Evolutionary conservation across 2,113 vertebrate genomes (phyloP), one percentile per base, ranked within the genome.

Genomic region (Ctenodactylus gundi): DNA sequence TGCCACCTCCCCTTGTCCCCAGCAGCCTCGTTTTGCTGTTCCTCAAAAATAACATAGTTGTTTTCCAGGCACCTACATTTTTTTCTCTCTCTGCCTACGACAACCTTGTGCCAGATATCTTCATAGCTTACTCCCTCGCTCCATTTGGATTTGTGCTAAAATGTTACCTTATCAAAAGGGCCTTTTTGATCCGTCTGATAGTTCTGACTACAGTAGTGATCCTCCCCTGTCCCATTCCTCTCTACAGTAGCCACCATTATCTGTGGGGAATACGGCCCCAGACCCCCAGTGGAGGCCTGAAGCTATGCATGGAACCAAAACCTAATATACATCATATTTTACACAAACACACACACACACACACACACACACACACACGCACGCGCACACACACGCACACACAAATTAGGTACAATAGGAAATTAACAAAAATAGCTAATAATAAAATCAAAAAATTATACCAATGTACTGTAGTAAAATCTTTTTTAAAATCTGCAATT

Each of bases 1-100:
- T 12, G 62, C 78, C 36, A 58, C 58, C 44, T 10, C 49, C 14
- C 20, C 14, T 15, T 41, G 46, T 41, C 51, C 67, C 44, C 7
- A 27, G 31, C n/a, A 29, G 27, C 44, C 36, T 78, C 55, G 34
- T 55, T 91, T 68, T 65, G 36, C 60, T 85, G 1, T 76, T 64
- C 76, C 31, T 94, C 75, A 93, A 58, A 93, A 90, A 93, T 81
- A 80, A 58, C 65, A 46, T 1, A 29, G 73, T 68, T 92, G 55
- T 93, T 97, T 91, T 88, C 58, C 70, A 62, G 85, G 58, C 44
- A 88, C 78, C 72, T 82, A 46, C 53, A 49, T 90, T 77, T 91
- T 88, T 85, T 29, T 77, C 34, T 82, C 81, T 46, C 67, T 91
- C 73, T 90, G 41, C 91, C 68, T 81, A 53, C 55, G 6, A 73